Evolutionary conservation across 2,888 invertebrate genomes (phyloP).

Genomic region (Pseudococcus viburni): DNA sequence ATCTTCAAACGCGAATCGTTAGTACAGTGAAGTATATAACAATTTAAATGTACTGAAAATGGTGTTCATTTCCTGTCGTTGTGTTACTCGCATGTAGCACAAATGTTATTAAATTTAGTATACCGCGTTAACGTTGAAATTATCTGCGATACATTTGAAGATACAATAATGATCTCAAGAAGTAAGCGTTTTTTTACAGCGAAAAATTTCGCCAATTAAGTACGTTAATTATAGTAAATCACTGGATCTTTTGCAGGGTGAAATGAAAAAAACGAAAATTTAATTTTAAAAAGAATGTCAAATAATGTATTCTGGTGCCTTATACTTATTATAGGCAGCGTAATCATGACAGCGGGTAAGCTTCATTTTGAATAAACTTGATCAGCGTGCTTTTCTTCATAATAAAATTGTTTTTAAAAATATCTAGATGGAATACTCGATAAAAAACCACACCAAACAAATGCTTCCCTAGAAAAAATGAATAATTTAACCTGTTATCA

Average conservation of each 20-base stretch:
- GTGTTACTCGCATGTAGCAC: background rate
- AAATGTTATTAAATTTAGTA: slow-evolving; percentile 10
- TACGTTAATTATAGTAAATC: background rate
- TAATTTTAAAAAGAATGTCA: slow-evolving; percentile 36
- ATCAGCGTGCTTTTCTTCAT: slow-evolving; percentile 70
- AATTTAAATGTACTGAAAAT: slow-evolving; percentile 14
- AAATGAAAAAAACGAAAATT: slow-evolving; percentile 23
- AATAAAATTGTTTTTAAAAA: background rate
- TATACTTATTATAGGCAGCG: slow-evolving; percentile 26
- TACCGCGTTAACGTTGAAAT: background rate
- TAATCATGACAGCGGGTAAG: slow-evolving; percentile 69
- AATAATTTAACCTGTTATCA: slow-evolving; percentile 87
- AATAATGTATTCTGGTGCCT: slow-evolving; percentile 62
- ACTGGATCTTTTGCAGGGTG: background rate
- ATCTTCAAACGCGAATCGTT: slow-evolving; percentile 33
- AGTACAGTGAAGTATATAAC: background rate
- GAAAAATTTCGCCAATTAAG: background rate
- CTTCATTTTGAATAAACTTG: background rate
- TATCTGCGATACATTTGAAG: background rate
- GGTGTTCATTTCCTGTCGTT: background rate
- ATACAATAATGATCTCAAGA: slow-evolving; percentile 8
- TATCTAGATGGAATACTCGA: slow-evolving; percentile 54
- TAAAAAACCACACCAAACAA: slow-evolving; percentile 77
- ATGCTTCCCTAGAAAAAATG: slow-evolving; percentile 82
- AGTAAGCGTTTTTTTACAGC: background rate